A percentile compares a stretch with the other conserved stretches of the same genome.
These are phyloP conservation scores for Parasteatoda lunata DNA, from an alignment of 2,888 invertebrate genomes.

Conservation along the genomic window DNA sequence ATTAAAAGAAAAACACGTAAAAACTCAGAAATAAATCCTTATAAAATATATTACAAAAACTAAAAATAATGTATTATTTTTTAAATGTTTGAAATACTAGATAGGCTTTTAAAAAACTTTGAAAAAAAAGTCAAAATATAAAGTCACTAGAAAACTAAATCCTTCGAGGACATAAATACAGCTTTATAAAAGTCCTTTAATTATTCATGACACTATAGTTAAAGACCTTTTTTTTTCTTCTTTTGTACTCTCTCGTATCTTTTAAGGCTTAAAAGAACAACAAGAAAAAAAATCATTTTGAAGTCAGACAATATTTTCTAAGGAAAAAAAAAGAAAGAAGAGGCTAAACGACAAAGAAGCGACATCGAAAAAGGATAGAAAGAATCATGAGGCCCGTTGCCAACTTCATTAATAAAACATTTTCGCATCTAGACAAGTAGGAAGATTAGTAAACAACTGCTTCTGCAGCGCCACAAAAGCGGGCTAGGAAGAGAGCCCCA, in stretches of 20 bases:
- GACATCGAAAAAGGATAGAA: background rate
- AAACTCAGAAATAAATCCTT: no score
- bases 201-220: conserved; percentile 1
- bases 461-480: background rate
- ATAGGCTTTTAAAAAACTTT: no score
- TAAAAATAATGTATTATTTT: no score
- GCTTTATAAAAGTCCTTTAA: background rate
- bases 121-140: no score
- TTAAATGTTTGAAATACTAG: no score
- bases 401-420: conserved; percentile 40
- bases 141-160: background rate
- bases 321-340: background rate
- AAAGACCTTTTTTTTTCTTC: background rate
- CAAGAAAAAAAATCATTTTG: background rate
- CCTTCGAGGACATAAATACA: background rate
- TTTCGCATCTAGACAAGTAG: conserved; percentile 16
- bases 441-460: conserved; percentile 55
- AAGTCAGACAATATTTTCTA: background rate
- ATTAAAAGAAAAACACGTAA: no score
- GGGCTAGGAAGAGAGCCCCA: no score
- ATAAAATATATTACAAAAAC: no score
- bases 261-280: background rate
- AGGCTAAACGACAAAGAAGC: background rate
- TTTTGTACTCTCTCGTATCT: background rate
- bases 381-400: background rate